Evolutionary conservation across 2,797 vertebrate species (phyloP).

Genomic region (Falco concolor): DNA sequence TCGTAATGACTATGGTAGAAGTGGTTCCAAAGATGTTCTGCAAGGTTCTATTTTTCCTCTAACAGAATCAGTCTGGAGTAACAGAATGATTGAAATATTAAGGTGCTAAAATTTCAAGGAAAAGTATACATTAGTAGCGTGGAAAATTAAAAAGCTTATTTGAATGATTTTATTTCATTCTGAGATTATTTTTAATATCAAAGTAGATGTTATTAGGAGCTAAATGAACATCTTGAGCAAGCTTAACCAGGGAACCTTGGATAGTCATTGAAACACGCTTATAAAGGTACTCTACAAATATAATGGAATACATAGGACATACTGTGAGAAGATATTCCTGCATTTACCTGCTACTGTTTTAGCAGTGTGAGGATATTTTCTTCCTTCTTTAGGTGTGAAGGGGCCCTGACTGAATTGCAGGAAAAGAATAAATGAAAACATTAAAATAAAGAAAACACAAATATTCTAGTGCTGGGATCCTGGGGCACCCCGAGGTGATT

Average conservation of each 20-base stretch:
- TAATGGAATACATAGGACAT: background rate
- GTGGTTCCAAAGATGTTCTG: background rate
- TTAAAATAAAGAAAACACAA: conserved; percentile 55
- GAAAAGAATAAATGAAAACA: conserved; percentile 50
- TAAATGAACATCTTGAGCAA: background rate
- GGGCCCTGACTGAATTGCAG: background rate
- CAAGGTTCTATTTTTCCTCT: background rate
- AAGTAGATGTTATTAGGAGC: background rate
- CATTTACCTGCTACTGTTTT: background rate
- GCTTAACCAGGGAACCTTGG: background rate
- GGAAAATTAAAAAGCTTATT: background rate
- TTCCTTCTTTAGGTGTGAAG: conserved; percentile 15
- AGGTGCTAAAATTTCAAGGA: background rate
- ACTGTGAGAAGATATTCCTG: background rate
- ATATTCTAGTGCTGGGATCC: conserved; percentile 15
- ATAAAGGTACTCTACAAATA: background rate
- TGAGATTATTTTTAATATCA: background rate
- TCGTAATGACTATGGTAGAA: background rate
- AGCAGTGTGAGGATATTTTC: background rate
- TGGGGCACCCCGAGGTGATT: background rate
- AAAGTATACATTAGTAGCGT: background rate
- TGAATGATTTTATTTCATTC: background rate
- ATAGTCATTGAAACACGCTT: background rate
- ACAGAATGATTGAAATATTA: background rate
- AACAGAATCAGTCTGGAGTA: background rate